phyloP scores from a whole-genome alignment of 2,888 invertebrate species.

The Monoplex corrugatus region DNA sequence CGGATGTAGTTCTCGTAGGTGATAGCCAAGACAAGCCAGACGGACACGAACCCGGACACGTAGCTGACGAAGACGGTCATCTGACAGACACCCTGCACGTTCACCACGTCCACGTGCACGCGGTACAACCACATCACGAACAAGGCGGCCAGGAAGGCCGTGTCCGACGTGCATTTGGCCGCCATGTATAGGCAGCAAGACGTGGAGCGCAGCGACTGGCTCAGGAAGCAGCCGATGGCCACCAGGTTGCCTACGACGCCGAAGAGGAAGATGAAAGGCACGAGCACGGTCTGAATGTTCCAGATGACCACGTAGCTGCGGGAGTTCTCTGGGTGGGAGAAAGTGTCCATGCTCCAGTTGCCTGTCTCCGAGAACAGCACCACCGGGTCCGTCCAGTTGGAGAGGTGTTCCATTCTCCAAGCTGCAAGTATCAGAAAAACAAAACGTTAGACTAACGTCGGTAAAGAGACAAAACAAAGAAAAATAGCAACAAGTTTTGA shows the following conservation, averaged over 20 bases:
- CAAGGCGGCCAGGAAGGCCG: constrained; percentile 88
- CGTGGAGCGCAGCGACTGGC: constrained; percentile 83
- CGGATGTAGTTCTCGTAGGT: constrained; percentile 59
- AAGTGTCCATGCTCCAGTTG: not conserved
- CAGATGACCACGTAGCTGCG: constrained; percentile 44
- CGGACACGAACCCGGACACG: constrained; percentile 57
- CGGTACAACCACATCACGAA: constrained; percentile 82
- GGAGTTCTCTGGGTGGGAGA: constrained; percentile 20
- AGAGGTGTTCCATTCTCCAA: constrained; percentile 34
- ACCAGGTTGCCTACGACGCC: constrained; percentile 54
- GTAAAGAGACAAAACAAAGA: not conserved
- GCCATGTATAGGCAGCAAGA: constrained; percentile 91
- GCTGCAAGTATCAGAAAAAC: not conserved
- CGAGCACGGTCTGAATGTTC: constrained; percentile 50
- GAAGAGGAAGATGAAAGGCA: constrained; percentile 52
- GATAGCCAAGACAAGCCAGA: constrained; percentile 59
- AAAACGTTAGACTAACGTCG: not conserved
- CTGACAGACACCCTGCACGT: constrained; percentile 86
- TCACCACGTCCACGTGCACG: constrained; percentile 67
- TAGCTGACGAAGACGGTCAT: constrained; percentile 78
- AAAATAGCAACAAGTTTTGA: not conserved
- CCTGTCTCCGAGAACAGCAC: not conserved
- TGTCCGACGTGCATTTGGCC: constrained; percentile 90
- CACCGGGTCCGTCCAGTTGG: constrained; percentile 44
- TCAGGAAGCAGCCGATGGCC: constrained; percentile 51